Conservation (phyloP, 2,888 invertebrate genomes). For the Melanostoma scalare region DNA sequence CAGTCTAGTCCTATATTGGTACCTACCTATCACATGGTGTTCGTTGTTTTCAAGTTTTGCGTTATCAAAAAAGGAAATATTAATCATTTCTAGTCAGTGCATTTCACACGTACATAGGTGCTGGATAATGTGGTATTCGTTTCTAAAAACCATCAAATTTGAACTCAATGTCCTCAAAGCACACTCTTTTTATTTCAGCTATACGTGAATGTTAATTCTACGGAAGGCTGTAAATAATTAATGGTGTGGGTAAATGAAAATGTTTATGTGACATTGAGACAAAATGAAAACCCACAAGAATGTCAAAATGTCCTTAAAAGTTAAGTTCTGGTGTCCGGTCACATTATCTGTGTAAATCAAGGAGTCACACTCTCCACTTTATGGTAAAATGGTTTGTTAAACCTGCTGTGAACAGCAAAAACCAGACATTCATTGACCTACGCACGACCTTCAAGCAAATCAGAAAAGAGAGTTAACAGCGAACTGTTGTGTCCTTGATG, state of each 20-base stretch:
- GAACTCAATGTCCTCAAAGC: not conserved
- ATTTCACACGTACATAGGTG: not conserved
- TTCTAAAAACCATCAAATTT: not conserved
- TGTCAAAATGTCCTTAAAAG: slow-evolving; percentile 18
- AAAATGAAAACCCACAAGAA: slow-evolving; percentile 17
- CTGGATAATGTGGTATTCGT: slow-evolving; percentile 6
- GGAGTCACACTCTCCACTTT: no score
- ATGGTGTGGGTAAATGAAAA: slow-evolving; percentile 11
- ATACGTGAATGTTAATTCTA: not conserved
- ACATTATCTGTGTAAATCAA: not conserved
- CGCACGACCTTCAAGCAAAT: no score
- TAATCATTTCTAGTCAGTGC: slow-evolving; percentile 40
- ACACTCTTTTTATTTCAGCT: slow-evolving; percentile 20
- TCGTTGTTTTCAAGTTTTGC: slow-evolving; percentile 52
- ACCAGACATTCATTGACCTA: no score
- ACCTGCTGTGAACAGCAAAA: no score
- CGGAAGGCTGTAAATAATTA: slow-evolving; percentile 42
- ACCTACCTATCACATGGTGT: slow-evolving; percentile 57
- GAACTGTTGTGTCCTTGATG: no score
- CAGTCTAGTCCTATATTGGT: not conserved
- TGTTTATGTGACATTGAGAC: slow-evolving; percentile 11
- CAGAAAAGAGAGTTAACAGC: no score
- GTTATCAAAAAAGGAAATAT: slow-evolving; percentile 53
- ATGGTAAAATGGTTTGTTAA: no score
- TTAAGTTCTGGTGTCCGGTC: slow-evolving; percentile 37